A percentile compares a stretch with the other conserved stretches of the same genome.
Evolutionary conservation across 2,113 vertebrate genomes (phyloP).

Genomic region (Syngnathoides biaculeatus): DNA sequence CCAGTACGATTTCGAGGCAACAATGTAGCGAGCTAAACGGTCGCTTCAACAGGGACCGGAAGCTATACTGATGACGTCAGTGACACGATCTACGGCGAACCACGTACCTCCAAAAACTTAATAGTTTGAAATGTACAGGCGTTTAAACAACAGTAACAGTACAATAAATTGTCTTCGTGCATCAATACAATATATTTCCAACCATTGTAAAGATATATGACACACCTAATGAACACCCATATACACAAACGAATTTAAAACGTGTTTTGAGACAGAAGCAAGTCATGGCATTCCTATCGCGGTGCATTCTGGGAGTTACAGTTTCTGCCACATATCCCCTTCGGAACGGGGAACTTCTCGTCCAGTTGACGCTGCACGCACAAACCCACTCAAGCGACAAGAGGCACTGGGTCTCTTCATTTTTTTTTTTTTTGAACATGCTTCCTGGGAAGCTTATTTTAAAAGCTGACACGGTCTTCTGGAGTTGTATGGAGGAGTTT

Average conservation of each 20-base stretch:
- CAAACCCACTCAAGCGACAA: conserved; percentile 16
- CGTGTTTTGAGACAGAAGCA: rapidly evolving
- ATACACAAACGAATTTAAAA: rapidly evolving
- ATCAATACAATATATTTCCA: no score
- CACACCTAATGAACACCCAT: neutral
- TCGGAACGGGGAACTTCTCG: conserved; percentile 36
- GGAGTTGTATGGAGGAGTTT: neutral
- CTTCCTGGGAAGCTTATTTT: neutral
- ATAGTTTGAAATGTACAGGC: no score
- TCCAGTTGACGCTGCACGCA: conserved; percentile 37
- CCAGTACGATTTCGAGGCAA: neutral
- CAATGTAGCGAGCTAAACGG: conserved; percentile 8
- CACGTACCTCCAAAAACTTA: conserved; percentile 8
- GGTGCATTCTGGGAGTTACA: conserved; percentile 67
- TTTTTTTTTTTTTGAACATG: conserved; percentile 23
- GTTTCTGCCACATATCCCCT: conserved; percentile 65
- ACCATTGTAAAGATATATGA: neutral
- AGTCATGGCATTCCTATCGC: conserved; percentile 15
- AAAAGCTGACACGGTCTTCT: neutral
- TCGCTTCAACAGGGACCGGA: conserved; percentile 21
- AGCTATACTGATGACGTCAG: conserved; percentile 12
- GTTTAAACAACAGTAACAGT: no score
- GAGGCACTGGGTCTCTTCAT: neutral
- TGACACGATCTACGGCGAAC: conserved; percentile 43
- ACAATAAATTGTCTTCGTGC: no score